Percentiles rank a stretch among this genome's conserved stretches.
Conservation (phyloP, 2,888 invertebrate species). For the Pammene fasciana region DNA sequence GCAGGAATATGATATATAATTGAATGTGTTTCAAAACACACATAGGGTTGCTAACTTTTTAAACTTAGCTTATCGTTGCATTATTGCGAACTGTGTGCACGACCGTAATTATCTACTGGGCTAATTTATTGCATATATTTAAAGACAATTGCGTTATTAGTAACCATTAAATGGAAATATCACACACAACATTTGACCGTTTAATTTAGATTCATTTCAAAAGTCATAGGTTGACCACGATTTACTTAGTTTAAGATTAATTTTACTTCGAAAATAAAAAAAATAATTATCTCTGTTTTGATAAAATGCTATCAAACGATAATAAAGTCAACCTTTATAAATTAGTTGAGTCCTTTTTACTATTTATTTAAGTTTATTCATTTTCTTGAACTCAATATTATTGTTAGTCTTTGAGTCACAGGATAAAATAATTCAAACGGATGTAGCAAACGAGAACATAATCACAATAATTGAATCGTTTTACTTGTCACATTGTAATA, state of each 20-base stretch:
- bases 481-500: slow-evolving; percentile 30
- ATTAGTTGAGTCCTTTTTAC: no score
- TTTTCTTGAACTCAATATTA: neutral
- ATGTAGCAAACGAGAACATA: slow-evolving; percentile 15
- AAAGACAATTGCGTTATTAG: slow-evolving; percentile 13
- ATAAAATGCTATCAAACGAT: no score
- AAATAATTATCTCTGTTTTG: no score
- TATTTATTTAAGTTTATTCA: no score
- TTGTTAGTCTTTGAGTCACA: neutral
- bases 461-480: slow-evolving; percentile 29
- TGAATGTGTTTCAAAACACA: neutral
- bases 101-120: slow-evolving; percentile 14
- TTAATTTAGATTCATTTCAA: neutral
- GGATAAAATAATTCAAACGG: slow-evolving; percentile 25
- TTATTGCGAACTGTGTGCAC: slow-evolving; percentile 16
- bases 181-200: neutral
- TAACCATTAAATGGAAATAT: slow-evolving; percentile 4
- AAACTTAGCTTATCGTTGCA: neutral
- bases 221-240: no score
- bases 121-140: slow-evolving; percentile 26
- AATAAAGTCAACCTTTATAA: no score
- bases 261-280: no score
- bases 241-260: no score
- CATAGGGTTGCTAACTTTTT: neutral
- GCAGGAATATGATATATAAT: neutral